phyloP scores from a whole-genome alignment of 2,888 invertebrate species.

The Strigamia transsilvanica region DNA sequence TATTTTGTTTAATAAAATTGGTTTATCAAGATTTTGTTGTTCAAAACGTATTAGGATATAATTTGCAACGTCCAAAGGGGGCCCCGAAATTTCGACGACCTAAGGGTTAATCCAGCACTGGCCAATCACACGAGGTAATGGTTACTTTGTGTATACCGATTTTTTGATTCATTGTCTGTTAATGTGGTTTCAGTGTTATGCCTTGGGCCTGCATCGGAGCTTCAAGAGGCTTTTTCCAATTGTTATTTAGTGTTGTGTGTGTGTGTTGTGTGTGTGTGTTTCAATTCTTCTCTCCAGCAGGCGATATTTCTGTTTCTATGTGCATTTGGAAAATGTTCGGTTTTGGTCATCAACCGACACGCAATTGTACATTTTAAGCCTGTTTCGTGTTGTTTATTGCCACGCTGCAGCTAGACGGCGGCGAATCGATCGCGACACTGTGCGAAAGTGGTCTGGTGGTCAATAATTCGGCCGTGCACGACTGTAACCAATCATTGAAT shows the following conservation, averaged over 20 bases:
- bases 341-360: background rate
- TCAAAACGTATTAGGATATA: no score
- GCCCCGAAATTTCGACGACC: no score
- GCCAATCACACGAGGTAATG: background rate
- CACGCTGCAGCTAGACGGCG: background rate
- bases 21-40: no score
- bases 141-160: background rate
- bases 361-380: slow-evolving; percentile 2
- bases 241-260: background rate
- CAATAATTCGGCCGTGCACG: slow-evolving; percentile 16
- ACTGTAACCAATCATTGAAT: slow-evolving; percentile 37
- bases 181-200: slow-evolving; percentile 32
- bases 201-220: background rate
- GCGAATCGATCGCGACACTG: slow-evolving; percentile 29
- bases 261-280: background rate
- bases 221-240: background rate
- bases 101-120: no score
- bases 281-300: background rate
- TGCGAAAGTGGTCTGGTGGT: slow-evolving; percentile 20
- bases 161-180: slow-evolving; percentile 27
- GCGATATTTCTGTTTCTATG: background rate
- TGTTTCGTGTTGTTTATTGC: slow-evolving; percentile 9
- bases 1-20: no score
- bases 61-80: no score
- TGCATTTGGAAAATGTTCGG: background rate